Percentiles rank a stretch among this genome's conserved stretches.
These are phyloP conservation scores for Hydrolagus affinis DNA, from an alignment of 2,113 vertebrate species.

Conservation along the genomic window DNA sequence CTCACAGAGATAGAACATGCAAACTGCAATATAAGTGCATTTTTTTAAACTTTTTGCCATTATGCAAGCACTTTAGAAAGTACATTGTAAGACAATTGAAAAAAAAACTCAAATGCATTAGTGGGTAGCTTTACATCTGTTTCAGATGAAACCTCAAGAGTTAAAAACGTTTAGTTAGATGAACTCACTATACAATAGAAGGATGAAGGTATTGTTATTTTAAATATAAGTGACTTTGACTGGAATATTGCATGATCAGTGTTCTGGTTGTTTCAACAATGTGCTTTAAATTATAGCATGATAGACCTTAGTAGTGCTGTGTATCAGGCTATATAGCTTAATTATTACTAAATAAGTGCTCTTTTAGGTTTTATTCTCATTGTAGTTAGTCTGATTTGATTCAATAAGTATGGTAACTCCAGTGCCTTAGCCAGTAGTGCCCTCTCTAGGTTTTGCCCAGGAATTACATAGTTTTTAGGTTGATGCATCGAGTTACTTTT, in stretches of 20 bases:
- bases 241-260: conserved; percentile 14
- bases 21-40: conserved; percentile 28
- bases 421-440: conserved; percentile 32
- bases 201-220: conserved; percentile 2
- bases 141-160: not conserved
- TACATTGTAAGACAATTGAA: conserved; percentile 31
- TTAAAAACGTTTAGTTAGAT: not conserved
- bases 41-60: conserved; percentile 40
- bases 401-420: not conserved
- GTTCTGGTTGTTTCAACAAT: conserved; percentile 9
- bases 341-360: conserved; percentile 12
- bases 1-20: not conserved
- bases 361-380: conserved; percentile 18
- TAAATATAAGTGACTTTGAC: conserved; percentile 18
- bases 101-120: conserved; percentile 17
- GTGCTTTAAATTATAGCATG: conserved; percentile 6
- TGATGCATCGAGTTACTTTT: not conserved
- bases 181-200: conserved; percentile 2
- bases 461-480: conserved; percentile 8
- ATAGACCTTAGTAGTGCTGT: not conserved
- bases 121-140: conserved; percentile 13
- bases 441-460: conserved; percentile 25
- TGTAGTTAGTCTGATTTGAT: conserved; percentile 17
- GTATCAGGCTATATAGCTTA: conserved; percentile 17
- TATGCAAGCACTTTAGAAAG: conserved; percentile 53